Percentiles rank a stretch among this genome's conserved stretches.
Evolutionary conservation across 2,113 vertebrate genomes (phyloP).

Genomic region (Hippocampus barbouri): DNA sequence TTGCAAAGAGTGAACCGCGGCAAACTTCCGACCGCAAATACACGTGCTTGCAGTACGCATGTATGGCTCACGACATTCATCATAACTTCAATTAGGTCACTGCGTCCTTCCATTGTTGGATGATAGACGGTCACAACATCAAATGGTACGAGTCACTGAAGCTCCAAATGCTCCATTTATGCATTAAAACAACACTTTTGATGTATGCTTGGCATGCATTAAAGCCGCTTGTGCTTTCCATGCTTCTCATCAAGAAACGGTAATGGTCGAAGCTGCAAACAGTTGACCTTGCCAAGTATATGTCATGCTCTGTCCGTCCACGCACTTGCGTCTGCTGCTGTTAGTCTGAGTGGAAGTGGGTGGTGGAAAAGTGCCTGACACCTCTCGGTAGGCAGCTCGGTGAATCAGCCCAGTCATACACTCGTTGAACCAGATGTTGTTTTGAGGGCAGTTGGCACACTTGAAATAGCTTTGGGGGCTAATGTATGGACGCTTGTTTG

Average conservation of each 20-base stretch:
- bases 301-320: conserved; percentile 66
- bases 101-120: conserved; percentile 41
- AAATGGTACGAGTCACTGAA: conserved; percentile 31
- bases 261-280: conserved; percentile 69
- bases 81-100: conserved; percentile 12
- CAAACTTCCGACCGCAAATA: neutral
- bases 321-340: conserved; percentile 44
- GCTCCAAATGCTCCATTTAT: conserved; percentile 53
- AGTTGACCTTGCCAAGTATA: conserved; percentile 64
- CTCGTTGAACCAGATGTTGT: conserved; percentile 66
- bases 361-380: conserved; percentile 71
- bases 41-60: conserved; percentile 28
- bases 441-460: conserved; percentile 64
- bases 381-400: conserved; percentile 66
- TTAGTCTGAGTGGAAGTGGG: conserved; percentile 68
- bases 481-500: conserved; percentile 52
- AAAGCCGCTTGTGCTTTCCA: conserved; percentile 65
- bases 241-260: conserved; percentile 64
- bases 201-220: conserved; percentile 52
- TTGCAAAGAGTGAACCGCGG: conserved; percentile 16
- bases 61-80: conserved; percentile 12
- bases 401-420: conserved; percentile 67
- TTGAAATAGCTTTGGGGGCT: conserved; percentile 45
- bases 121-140: conserved; percentile 8
- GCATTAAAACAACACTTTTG: conserved; percentile 54